Evolutionary conservation across 2,797 vertebrate genomes (phyloP).

Genomic region (Chelonia mydas): DNA sequence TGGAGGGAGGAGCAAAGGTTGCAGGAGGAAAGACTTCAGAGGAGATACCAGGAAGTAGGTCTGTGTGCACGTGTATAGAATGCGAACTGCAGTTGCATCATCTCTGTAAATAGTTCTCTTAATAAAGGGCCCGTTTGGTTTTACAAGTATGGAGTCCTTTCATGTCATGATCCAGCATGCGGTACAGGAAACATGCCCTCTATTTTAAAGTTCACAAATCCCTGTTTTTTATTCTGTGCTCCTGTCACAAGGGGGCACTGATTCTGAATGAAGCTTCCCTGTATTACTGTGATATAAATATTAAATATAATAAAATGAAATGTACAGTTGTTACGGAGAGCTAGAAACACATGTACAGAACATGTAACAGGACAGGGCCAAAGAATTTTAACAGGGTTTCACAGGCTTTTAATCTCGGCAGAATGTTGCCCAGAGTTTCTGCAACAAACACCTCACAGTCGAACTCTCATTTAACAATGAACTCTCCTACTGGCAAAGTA

Average conservation of each 20-base stretch:
- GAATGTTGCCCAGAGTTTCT: neutral
- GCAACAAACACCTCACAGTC: neutral
- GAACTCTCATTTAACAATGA: neutral
- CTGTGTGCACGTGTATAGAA: neutral
- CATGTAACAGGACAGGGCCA: neutral
- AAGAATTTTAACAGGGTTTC: neutral
- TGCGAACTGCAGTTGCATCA: neutral
- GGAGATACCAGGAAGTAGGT: neutral
- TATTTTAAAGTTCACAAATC: constrained; percentile 35
- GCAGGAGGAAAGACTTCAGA: neutral
- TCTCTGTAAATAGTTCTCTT: neutral
- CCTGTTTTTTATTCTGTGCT: constrained; percentile 8
- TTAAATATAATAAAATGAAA: constrained; percentile 19
- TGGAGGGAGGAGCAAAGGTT: neutral
- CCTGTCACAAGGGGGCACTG: constrained; percentile 7
- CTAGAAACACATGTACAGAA: constrained; percentile 16
- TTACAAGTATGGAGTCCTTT: too few relatives aligned
- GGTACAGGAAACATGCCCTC: neutral
- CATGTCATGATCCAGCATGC: neutral
- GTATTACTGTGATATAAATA: neutral
- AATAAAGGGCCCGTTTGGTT: neutral
- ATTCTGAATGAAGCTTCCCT: constrained; percentile 26
- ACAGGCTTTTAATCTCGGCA: neutral
- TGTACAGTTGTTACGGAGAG: neutral
- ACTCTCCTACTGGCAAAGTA: neutral